Evolutionary conservation across 2,797 vertebrate species (phyloP).

Genomic region (Sebastes steindachneri): DNA sequence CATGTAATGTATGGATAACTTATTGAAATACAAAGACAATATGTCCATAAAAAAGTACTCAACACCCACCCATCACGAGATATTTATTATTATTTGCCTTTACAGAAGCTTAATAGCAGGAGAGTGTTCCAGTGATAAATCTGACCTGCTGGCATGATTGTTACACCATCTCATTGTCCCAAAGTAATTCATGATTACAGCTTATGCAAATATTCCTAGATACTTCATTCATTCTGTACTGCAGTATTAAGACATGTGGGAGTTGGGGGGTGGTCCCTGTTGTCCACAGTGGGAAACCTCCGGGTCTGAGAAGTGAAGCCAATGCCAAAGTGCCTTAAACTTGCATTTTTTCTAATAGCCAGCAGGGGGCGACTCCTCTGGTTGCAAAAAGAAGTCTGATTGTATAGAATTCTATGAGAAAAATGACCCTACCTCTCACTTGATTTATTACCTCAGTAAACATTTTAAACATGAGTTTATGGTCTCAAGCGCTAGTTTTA

Average conservation of each 20-base stretch:
- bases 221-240: neutral
- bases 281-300: too few relatives aligned
- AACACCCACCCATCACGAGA: neutral
- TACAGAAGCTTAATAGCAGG: neutral
- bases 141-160: neutral
- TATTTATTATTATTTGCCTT: neutral
- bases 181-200: neutral
- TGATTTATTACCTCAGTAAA: too few relatives aligned
- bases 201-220: neutral
- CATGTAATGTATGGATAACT: neutral
- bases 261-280: neutral
- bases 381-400: too few relatives aligned
- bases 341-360: too few relatives aligned
- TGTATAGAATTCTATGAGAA: too few relatives aligned
- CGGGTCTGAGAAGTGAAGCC: too few relatives aligned
- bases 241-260: neutral
- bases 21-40: neutral
- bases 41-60: neutral
- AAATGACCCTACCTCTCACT: accelerated
- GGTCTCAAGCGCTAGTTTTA: too few relatives aligned
- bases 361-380: too few relatives aligned
- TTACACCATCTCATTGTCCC: neutral
- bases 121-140: neutral
- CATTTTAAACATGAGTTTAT: too few relatives aligned
- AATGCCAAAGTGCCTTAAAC: too few relatives aligned